These are phyloP conservation scores for Crossoptilon crossoptilon DNA, from an alignment of 2,797 vertebrate species.

Conservation along the genomic window DNA sequence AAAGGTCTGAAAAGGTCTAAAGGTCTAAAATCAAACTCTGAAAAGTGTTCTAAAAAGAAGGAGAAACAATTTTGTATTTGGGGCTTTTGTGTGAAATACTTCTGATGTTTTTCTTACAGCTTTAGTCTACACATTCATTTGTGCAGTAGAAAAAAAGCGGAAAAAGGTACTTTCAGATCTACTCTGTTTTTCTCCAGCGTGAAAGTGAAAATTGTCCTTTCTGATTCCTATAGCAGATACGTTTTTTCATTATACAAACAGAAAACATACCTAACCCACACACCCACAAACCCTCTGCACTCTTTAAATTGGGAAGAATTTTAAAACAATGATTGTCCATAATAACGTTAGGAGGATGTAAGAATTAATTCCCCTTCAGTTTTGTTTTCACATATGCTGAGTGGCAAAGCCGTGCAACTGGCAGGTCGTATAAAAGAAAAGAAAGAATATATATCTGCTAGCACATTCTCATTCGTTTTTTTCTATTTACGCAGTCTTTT, in stretches of 20 bases:
- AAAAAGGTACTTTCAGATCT: not conserved
- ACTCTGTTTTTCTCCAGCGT: not conserved
- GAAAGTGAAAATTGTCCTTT: not conserved
- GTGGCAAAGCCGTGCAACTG: not conserved
- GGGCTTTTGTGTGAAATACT: not conserved
- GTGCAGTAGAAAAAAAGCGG: not conserved
- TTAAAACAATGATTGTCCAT: not conserved
- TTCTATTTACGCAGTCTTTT: not conserved
- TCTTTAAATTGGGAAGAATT: not conserved
- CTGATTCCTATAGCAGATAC: not conserved
- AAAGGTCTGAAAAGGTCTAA: too few species aligned
- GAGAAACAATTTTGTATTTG: not conserved
- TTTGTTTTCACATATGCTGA: not conserved
- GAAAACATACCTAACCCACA: not conserved
- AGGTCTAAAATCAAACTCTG: not conserved
- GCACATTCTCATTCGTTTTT: not conserved
- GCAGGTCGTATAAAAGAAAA: not conserved
- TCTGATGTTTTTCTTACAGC: not conserved
- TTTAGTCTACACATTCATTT: fast-evolving
- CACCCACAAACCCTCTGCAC: not conserved
- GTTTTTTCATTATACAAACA: not conserved
- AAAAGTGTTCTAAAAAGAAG: not conserved
- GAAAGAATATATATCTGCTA: not conserved
- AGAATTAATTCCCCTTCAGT: not conserved
- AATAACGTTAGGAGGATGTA: not conserved